A percentile compares a stretch with the other conserved stretches of the same genome.
These are phyloP conservation scores for Glyphotaelius pellucidus DNA, from an alignment of 2,888 invertebrate species.

Conservation along the genomic window DNA sequence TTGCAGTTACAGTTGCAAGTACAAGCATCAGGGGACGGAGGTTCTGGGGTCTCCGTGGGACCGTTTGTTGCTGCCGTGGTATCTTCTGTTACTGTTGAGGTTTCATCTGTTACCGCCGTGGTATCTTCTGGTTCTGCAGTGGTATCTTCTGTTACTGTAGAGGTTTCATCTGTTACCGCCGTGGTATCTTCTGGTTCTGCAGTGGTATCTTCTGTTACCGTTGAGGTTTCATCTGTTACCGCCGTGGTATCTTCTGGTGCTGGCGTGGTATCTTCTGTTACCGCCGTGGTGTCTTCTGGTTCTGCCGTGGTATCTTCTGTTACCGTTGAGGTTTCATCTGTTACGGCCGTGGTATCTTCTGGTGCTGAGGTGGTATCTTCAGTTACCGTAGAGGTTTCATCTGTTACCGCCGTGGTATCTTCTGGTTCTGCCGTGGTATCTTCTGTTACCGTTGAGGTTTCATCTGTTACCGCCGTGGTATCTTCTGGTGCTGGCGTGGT, in stretches of 20 bases:
- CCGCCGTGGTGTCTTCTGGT: no score
- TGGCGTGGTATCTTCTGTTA: neutral
- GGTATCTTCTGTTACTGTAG: neutral
- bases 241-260: no score
- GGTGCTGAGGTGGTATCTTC: neutral
- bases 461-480: neutral
- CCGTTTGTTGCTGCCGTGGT: neutral
- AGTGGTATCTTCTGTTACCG: no score
- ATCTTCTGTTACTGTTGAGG: neutral
- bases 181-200: neutral
- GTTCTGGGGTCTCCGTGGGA: neutral
- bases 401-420: neutral
- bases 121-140: neutral
- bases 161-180: neutral
- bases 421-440: neutral
- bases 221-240: no score
- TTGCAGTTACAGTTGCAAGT: slow-evolving; percentile 23
- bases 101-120: neutral
- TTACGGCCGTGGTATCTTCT: neutral
- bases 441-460: neutral
- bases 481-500: neutral
- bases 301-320: neutral
- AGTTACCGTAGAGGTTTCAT: neutral
- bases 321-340: neutral
- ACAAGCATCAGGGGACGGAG: neutral